Evolutionary conservation across 2,888 invertebrate species (phyloP).

Genomic region (Mesopsocus fuscifrons): DNA sequence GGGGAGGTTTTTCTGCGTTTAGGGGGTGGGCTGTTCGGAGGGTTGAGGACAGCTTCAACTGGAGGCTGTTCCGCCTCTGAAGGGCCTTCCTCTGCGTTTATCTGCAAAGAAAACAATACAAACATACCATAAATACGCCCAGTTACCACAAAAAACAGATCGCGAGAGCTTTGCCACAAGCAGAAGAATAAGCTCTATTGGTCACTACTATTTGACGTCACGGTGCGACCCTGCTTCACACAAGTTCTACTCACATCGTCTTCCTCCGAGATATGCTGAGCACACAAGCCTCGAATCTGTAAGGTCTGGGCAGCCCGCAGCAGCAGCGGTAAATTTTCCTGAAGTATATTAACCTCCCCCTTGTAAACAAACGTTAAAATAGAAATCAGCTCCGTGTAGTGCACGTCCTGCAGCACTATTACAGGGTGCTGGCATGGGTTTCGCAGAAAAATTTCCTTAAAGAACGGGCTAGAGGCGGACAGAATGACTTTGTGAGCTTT

Average conservation of each 20-base stretch:
- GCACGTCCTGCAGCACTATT: constrained; percentile 20
- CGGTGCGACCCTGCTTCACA: too few relatives aligned
- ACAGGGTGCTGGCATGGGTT: constrained; percentile 22
- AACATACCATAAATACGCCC: too few relatives aligned
- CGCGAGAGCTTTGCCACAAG: too few relatives aligned
- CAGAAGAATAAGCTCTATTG: too few relatives aligned
- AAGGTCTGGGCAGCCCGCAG: constrained; percentile 20
- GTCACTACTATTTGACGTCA: too few relatives aligned
- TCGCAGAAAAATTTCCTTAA: constrained; percentile 38
- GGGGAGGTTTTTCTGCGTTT: background rate
- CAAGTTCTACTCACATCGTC: background rate
- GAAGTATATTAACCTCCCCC: constrained; percentile 21
- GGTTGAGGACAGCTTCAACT: background rate
- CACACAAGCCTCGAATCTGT: constrained; percentile 16
- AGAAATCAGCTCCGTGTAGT: constrained; percentile 19
- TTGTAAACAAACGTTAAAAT: constrained; percentile 21
- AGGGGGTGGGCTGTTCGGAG: background rate
- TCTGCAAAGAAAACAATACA: too few relatives aligned
- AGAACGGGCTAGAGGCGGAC: constrained; percentile 46
- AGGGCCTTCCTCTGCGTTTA: too few relatives aligned
- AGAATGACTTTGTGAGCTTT: constrained; percentile 48
- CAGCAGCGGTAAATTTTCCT: constrained; percentile 20
- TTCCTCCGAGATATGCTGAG: background rate
- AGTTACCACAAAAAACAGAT: too few relatives aligned
- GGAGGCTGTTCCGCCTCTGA: background rate